phyloP scores from a whole-genome alignment of 2,113 vertebrate genomes.

The Willisornis vidua region DNA sequence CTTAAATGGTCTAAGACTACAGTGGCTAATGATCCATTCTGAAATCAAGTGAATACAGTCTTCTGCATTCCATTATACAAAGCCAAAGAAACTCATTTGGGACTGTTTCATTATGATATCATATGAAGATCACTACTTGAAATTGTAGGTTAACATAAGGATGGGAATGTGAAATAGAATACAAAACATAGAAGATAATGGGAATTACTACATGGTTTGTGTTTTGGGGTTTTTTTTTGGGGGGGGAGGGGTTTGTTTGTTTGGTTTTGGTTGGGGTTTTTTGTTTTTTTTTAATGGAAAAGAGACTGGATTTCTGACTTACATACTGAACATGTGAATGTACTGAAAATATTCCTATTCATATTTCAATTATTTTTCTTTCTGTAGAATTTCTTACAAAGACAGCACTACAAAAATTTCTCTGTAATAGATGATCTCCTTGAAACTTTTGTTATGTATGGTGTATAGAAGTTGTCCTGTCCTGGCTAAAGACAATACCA shows the following conservation, averaged over 20 bases:
- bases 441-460: neutral
- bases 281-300: neutral
- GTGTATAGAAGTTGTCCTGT: neutral
- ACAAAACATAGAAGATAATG: neutral
- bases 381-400: neutral
- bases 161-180: neutral
- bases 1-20: slow-evolving; percentile 10
- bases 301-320: neutral
- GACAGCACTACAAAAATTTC: neutral
- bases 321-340: neutral
- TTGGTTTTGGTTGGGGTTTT: too few relatives aligned
- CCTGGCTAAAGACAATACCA: neutral
- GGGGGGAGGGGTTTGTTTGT: too few relatives aligned
- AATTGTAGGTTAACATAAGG: neutral
- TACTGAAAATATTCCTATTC: neutral
- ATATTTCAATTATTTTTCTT: neutral
- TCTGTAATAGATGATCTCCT: neutral
- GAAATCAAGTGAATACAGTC: neutral
- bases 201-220: neutral
- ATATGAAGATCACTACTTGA: neutral
- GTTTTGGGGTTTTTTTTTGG: too few relatives aligned
- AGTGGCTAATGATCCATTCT: slow-evolving; percentile 44
- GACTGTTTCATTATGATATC: neutral
- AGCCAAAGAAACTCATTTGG: neutral
- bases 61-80: neutral